These are phyloP conservation scores for Plodia interpunctella DNA, from an alignment of 1,140 invertebrate species.

Conservation along the genomic window DNA sequence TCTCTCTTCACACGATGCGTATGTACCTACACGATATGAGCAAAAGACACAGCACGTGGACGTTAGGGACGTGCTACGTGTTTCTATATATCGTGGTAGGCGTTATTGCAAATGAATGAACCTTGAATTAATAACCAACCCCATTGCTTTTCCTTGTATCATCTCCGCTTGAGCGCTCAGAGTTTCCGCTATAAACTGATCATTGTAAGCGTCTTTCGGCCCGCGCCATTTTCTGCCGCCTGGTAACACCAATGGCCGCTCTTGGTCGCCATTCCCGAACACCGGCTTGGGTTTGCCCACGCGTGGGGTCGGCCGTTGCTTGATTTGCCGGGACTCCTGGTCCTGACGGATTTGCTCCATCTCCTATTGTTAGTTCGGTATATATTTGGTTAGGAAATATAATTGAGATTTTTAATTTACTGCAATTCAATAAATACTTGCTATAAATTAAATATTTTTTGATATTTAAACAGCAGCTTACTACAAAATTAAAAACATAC, in stretches of 20 bases:
- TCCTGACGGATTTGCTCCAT: slow-evolving; percentile 66
- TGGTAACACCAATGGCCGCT: slow-evolving; percentile 80
- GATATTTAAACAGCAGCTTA: no score
- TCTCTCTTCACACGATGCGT: no score
- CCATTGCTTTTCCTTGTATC: slow-evolving; percentile 84
- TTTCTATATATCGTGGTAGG: no score
- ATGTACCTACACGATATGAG: no score
- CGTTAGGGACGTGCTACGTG: no score
- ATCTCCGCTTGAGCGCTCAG: slow-evolving; percentile 86
- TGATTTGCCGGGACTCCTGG: slow-evolving; percentile 62
- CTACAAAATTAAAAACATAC: no score
- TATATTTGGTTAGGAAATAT: neutral
- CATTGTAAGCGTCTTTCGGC: slow-evolving; percentile 87
- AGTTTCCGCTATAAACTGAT: slow-evolving; percentile 86
- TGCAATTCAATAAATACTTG: no score
- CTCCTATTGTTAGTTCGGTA: slow-evolving; percentile 36
- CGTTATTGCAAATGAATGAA: no score
- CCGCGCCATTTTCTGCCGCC: slow-evolving; percentile 85
- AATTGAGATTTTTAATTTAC: no score
- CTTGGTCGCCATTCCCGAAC: slow-evolving; percentile 77
- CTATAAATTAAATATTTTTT: no score
- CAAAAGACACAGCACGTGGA: no score
- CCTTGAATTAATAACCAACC: no score
- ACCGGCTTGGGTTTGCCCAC: slow-evolving; percentile 64
- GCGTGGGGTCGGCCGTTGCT: slow-evolving; percentile 47